phyloP scores from a whole-genome alignment of 2,797 vertebrate species.

The Todus mexicanus region DNA sequence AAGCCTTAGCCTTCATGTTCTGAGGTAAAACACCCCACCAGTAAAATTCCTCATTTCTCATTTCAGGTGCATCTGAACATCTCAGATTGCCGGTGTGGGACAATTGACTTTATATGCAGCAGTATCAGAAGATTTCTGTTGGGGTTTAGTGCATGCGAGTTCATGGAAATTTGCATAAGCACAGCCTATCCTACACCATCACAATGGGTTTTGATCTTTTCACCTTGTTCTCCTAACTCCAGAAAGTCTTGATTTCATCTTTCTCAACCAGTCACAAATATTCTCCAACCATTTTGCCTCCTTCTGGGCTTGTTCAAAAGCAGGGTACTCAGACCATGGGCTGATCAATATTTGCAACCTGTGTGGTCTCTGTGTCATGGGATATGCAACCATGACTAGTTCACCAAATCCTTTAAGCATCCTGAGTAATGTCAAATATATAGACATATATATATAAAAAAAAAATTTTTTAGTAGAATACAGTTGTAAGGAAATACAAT shows the following conservation, averaged over 20 bases:
- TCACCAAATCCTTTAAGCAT: not conserved
- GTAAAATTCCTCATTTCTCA: not conserved
- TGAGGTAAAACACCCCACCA: not conserved
- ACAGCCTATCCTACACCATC: not conserved
- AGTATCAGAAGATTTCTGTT: not conserved
- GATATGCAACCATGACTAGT: accelerated
- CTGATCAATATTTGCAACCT: not conserved
- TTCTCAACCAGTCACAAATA: not conserved
- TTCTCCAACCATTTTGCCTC: not conserved
- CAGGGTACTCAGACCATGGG: too few relatives aligned
- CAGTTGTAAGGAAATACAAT: not conserved
- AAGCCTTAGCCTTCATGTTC: not conserved
- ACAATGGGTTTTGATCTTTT: not conserved
- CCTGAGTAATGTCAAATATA: not conserved
- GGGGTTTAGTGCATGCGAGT: not conserved
- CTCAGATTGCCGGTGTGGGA: too few relatives aligned
- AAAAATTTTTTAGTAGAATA: not conserved
- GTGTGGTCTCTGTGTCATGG: not conserved
- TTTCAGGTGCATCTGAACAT: not conserved
- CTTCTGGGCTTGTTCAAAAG: not conserved
- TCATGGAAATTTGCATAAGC: not conserved
- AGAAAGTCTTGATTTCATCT: not conserved
- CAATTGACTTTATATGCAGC: not conserved
- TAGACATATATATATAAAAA: not conserved
- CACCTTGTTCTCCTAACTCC: not conserved